phyloP scores from a whole-genome alignment of 2,113 vertebrate species.

The Cololabis saira region DNA sequence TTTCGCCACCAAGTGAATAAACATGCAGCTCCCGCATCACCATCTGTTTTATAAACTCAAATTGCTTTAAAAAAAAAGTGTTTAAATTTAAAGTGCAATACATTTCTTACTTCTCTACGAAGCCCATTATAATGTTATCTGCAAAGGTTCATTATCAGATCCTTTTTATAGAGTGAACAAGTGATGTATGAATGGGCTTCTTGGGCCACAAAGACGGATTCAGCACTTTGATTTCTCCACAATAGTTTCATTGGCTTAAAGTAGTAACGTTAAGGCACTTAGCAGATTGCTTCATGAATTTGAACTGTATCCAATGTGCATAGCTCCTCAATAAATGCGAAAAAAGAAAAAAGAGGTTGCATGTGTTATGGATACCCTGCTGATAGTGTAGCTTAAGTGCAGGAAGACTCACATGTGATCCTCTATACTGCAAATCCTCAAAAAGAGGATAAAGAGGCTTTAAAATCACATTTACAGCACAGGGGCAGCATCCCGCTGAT shows the following conservation, averaged over 20 bases:
- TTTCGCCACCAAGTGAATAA: slow-evolving; percentile 56
- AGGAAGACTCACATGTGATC: slow-evolving; percentile 69
- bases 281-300: slow-evolving; percentile 61
- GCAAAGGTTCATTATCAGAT: slow-evolving; percentile 55
- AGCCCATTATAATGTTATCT: slow-evolving; percentile 62
- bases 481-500: slow-evolving; percentile 73
- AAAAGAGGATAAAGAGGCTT: slow-evolving; percentile 81
- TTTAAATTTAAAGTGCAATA: slow-evolving; percentile 61
- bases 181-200: slow-evolving; percentile 71
- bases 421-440: slow-evolving; percentile 77
- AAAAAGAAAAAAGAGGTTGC: slow-evolving; percentile 44
- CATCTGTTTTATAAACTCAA: slow-evolving; percentile 58
- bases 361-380: slow-evolving; percentile 60
- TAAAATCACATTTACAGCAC: slow-evolving; percentile 80
- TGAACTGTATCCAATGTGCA: slow-evolving; percentile 61
- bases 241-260: slow-evolving; percentile 64
- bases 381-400: slow-evolving; percentile 76
- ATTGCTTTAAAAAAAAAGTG: slow-evolving; percentile 22
- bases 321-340: slow-evolving; percentile 47
- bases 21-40: slow-evolving; percentile 29
- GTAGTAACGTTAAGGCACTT: slow-evolving; percentile 50
- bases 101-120: slow-evolving; percentile 62
- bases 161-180: slow-evolving; percentile 51
- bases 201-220: slow-evolving; percentile 58
- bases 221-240: slow-evolving; percentile 40